Conservation (phyloP, 2,797 vertebrate species). For the Melanitta fusca region DNA sequence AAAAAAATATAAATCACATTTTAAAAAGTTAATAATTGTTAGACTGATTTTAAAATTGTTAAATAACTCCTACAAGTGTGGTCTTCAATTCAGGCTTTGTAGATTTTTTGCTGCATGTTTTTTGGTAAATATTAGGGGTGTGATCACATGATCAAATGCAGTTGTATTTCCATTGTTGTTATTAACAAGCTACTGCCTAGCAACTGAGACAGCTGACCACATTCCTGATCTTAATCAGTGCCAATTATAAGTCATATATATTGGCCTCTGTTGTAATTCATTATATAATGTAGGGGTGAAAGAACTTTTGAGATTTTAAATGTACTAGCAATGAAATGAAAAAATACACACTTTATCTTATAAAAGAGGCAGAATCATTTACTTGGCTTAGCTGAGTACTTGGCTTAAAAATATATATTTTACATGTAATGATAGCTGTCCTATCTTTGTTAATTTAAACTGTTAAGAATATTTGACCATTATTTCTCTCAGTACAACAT, state of each 20-base stretch:
- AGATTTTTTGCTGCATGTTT: neutral
- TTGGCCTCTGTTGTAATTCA: neutral
- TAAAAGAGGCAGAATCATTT: neutral
- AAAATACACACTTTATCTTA: neutral
- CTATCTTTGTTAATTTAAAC: neutral
- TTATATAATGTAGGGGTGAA: neutral
- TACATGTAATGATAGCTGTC: neutral
- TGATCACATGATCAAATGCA: neutral
- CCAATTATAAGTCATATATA: neutral
- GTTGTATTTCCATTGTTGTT: neutral
- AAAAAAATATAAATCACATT: neutral
- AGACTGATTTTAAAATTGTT: neutral
- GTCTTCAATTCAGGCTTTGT: neutral
- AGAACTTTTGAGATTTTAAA: neutral
- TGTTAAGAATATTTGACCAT: neutral
- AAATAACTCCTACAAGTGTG: neutral
- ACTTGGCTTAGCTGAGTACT: neutral
- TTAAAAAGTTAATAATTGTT: neutral
- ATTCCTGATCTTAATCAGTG: neutral
- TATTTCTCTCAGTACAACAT: neutral
- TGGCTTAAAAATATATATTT: neutral
- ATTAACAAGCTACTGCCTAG: constrained; percentile 7
- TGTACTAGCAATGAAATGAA: neutral
- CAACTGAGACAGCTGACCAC: neutral
- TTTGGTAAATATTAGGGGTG: neutral